A percentile compares a stretch with the other conserved stretches of the same genome.
Conservation (phyloP, 2,888 invertebrate genomes). For the Urechis unicinctus region DNA sequence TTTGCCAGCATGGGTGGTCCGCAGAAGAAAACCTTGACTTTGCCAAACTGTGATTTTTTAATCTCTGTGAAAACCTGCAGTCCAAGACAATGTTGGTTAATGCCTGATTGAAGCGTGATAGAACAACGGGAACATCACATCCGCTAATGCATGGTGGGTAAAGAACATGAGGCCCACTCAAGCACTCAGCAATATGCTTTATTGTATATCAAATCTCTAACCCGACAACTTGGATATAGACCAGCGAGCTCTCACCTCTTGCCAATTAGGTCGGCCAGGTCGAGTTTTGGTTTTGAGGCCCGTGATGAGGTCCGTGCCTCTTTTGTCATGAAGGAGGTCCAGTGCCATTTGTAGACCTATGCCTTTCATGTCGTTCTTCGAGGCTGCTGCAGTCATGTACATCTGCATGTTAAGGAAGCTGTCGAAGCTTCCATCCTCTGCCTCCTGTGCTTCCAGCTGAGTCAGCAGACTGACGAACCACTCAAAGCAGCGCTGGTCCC, state of each 20-base stretch:
- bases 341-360: constrained; percentile 56
- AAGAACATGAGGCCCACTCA: no score
- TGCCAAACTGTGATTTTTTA: background rate
- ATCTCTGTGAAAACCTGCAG: background rate
- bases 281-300: constrained; percentile 88
- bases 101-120: no score
- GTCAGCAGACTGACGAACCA: constrained; percentile 92
- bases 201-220: no score
- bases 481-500: constrained; percentile 89
- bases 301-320: constrained; percentile 84
- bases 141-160: background rate
- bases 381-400: constrained; percentile 90
- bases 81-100: no score
- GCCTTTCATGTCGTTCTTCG: constrained; percentile 88
- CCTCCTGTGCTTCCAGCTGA: constrained; percentile 65
- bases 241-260: constrained; percentile 70
- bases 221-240: no score
- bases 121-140: background rate
- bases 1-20: background rate
- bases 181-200: no score
- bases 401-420: constrained; percentile 92
- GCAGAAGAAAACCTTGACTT: background rate
- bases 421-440: background rate
- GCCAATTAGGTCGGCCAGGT: constrained; percentile 91
- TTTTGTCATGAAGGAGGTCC: constrained; percentile 76